Evolutionary conservation across 2,888 invertebrate species (phyloP).

Genomic region (Polymixis flavicincta): DNA sequence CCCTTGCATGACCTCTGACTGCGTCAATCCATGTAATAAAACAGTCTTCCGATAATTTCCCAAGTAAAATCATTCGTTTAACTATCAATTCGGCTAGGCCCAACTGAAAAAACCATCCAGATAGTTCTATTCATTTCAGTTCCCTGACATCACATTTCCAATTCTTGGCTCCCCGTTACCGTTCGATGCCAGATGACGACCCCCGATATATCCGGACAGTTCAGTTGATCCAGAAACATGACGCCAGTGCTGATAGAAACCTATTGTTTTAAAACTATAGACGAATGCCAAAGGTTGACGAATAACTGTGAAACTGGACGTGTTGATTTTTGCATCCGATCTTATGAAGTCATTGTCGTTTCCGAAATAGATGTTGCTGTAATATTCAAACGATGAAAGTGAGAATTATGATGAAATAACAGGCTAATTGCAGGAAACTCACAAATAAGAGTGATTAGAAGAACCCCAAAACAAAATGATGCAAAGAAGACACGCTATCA

Average conservation of each 20-base stretch:
- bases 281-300: conserved; percentile 54
- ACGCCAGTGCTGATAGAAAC: conserved; percentile 53
- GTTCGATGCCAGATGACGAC: conserved; percentile 54
- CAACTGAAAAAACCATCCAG: conserved; percentile 3
- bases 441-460: neutral
- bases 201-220: conserved; percentile 45
- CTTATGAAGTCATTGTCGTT: conserved; percentile 49
- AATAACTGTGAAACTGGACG: conserved; percentile 33
- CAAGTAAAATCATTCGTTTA: neutral
- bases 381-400: neutral
- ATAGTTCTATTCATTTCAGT: conserved; percentile 28
- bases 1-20: too few relatives aligned
- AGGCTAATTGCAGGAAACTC: neutral
- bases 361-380: conserved; percentile 30
- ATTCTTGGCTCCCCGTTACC: conserved; percentile 54
- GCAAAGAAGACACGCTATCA: neutral
- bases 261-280: conserved; percentile 52
- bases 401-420: neutral
- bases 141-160: conserved; percentile 44
- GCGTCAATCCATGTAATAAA: too few relatives aligned
- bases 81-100: neutral
- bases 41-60: too few relatives aligned
- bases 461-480: neutral
- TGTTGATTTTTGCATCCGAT: conserved; percentile 55
- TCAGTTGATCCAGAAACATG: conserved; percentile 48